Evolutionary conservation across 2,888 invertebrate species (phyloP), one percentile per base, ranked within the genome.

Genomic region (Cabera pusaria): DNA sequence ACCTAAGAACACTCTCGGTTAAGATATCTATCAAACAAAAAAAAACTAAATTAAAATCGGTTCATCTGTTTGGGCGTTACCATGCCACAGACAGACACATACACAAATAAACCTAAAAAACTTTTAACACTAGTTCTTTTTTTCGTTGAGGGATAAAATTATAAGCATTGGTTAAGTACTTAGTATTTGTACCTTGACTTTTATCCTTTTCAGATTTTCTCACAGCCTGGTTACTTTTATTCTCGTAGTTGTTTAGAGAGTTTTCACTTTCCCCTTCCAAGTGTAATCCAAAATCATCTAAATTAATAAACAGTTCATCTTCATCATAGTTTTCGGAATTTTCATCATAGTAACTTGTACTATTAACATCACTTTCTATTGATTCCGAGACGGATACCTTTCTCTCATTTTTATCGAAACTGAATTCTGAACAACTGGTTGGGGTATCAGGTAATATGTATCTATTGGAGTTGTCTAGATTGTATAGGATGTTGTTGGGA

Each of bases 271-370:
- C 82, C 2, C 61, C 74, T 46, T 84, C 84, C 37, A 85, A 71
- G 24, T 61, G 70, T 4, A 88, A 56, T 1, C 88, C 89, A 39
- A 83, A 84, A 39, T 88, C 88, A 41, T 89, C 87, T 14, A 88
- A 61, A 64, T 86, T 86, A 8, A 88, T 59, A 49, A 88, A 88
- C 1, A 88, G 57, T n/a, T 87, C 86, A 26, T 87, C 86, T 53
- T 87, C 88, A 27, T 87, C 87, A 24, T 78, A 84, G 7, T 73
- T 77, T 54, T 86, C 82, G 0, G 88, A 85, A 42, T 82, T 83
- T 26, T 83, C 88, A 40, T 87, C 87, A 14, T 84, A 85, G 48
- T 83, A 86, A 31, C 71, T 71, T 0, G 77, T 73, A 46, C 85
- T 86, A 31, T 86, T 82, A 0, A 84, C 73, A 35, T 87, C 87